Percentiles rank a stretch among this genome's conserved stretches.
Conservation (phyloP, 2,888 invertebrate genomes). For the Diaperis boleti region DNA sequence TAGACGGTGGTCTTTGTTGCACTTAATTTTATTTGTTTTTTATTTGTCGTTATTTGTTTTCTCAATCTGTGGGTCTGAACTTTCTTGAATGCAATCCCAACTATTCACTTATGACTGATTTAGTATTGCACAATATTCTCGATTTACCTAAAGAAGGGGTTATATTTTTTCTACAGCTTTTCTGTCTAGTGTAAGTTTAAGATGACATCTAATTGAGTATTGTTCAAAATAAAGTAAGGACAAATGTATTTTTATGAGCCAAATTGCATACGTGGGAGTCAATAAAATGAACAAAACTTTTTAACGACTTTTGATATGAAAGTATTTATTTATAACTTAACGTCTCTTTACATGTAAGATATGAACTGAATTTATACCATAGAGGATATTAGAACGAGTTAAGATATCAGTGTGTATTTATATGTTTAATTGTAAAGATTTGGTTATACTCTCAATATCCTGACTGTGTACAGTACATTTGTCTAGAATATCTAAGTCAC, state of each 20-base stretch:
- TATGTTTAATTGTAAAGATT: constrained; percentile 28
- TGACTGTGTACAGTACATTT: constrained; percentile 41
- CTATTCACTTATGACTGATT: constrained; percentile 34
- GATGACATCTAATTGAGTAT: constrained; percentile 34
- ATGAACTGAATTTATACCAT: constrained; percentile 39
- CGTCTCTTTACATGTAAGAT: constrained; percentile 27
- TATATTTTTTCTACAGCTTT: constrained; percentile 29
- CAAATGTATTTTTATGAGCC: constrained; percentile 50
- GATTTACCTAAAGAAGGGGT: constrained; percentile 18
- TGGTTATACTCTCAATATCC: constrained; percentile 20
- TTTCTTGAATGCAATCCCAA: constrained; percentile 26
- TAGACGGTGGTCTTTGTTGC: constrained; percentile 39
- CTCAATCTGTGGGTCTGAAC: constrained; percentile 13
- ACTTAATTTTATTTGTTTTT: constrained; percentile 18
- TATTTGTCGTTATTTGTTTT: constrained; percentile 29
- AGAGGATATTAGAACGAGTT: constrained; percentile 22
- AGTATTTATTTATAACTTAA: constrained; percentile 36
- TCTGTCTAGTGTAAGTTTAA: constrained; percentile 23
- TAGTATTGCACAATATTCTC: constrained; percentile 34
- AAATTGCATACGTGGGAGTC: constrained; percentile 49
- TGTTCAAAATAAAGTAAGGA: constrained; percentile 26
- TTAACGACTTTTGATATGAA: constrained; percentile 41
- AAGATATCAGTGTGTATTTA: constrained; percentile 33
- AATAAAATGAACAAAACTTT: constrained; percentile 42
- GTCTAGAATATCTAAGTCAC: constrained; percentile 37